These are phyloP conservation scores for Agriopis leucophaearia DNA, from an alignment of 2,888 invertebrate species.

Conservation along the genomic window DNA sequence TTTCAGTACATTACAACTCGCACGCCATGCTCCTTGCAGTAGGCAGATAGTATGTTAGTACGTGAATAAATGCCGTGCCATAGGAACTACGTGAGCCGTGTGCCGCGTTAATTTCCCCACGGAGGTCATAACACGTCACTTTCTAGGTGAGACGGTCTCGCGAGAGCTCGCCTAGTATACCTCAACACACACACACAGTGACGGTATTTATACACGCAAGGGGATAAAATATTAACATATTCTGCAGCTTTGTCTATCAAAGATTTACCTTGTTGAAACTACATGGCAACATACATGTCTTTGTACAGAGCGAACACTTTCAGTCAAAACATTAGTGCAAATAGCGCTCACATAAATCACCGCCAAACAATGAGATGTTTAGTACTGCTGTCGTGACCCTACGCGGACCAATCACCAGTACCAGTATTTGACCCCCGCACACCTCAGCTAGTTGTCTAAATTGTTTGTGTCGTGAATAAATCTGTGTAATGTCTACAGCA, in stretches of 20 bases:
- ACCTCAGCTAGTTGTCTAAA: not conserved
- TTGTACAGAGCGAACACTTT: not conserved
- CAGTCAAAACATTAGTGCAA: not conserved
- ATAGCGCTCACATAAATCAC: not conserved
- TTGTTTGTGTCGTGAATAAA: not conserved
- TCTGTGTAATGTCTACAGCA: not conserved
- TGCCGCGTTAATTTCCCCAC: conserved; percentile 34
- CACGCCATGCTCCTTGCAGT: too few species aligned
- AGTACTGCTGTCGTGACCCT: not conserved
- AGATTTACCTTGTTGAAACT: not conserved
- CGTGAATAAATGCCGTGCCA: conserved; percentile 15
- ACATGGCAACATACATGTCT: not conserved
- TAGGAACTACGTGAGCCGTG: not conserved
- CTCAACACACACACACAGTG: conserved; percentile 4
- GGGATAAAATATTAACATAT: conserved; percentile 11
- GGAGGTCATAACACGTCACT: conserved; percentile 23
- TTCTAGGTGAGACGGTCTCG: conserved; percentile 25
- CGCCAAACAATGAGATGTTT: too few species aligned
- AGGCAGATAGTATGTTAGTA: conserved; percentile 23
- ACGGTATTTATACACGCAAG: conserved; percentile 3
- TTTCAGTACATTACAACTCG: not conserved
- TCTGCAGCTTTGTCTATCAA: not conserved
- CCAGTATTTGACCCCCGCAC: not conserved
- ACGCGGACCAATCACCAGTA: not conserved
- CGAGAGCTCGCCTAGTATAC: conserved; percentile 10